A percentile compares a stretch with the other conserved stretches of the same genome.
Conservation (phyloP, 2,113 vertebrate species). For the Puntigrus tetrazona region DNA sequence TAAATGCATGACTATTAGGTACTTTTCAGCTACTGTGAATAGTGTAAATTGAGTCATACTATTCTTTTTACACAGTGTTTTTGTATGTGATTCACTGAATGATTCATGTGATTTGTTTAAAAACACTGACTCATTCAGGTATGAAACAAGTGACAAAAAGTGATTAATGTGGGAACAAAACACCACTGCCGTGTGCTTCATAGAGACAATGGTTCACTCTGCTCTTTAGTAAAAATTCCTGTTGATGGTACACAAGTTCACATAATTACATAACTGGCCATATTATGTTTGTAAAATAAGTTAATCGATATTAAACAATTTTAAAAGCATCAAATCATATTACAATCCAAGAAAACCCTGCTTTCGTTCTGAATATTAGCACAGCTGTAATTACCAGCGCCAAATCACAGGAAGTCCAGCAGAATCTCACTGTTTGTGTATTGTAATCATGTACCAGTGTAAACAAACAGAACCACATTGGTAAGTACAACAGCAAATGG, state of each 20-base stretch:
- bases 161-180: neutral
- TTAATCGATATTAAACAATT: neutral
- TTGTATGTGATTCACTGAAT: too few relatives aligned
- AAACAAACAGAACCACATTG: constrained; percentile 25
- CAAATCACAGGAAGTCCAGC: neutral
- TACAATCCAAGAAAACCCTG: neutral
- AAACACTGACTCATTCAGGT: neutral
- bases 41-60: too few relatives aligned
- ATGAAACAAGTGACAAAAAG: neutral
- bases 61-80: too few relatives aligned
- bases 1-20: neutral
- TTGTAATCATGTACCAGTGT: constrained; percentile 28
- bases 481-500: constrained; percentile 28
- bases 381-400: neutral
- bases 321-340: neutral
- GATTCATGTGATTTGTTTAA: neutral
- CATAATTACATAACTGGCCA: neutral
- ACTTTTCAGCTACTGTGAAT: too few relatives aligned
- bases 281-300: neutral
- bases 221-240: neutral
- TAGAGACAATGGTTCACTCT: neutral
- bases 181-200: neutral
- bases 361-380: neutral
- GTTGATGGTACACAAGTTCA: neutral
- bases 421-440: constrained; percentile 7